Base-by-base conservation (phyloP, 2,113 vertebrate genomes). In the Callaeas wilsoni region DNA sequence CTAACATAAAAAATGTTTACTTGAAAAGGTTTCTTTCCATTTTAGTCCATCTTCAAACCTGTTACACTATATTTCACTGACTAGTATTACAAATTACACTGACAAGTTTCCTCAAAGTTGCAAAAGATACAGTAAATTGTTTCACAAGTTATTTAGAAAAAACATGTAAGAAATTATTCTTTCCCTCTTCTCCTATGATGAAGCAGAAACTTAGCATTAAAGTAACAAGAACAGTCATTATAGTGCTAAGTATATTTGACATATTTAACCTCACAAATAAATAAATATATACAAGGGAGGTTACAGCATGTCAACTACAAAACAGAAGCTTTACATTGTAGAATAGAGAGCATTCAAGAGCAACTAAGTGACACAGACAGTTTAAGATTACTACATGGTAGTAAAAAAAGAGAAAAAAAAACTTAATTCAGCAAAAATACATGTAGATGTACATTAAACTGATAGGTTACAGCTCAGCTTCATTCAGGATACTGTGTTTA, bases 251-350 rank as follows among this genome's bases (percentile, higher is more conserved):
- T 95, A 97, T 89, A 91, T 91, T 83, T 96, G 96, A 98, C 97
- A 98, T 85, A 97, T 96, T 97, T 96, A 97, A 97, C 97, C 97
- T 97, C 93, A 97, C 73, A 98, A 98, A 98, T 98, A 98, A 98
- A 98, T 98, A 98, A 98, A 94, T 98, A 98, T 98, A 56, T 98
- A 98, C 98, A 98, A 94, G 76, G 81, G 93, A 97, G 79, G 96
- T 96, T 95, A 91, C 77, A 69, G 84, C 94, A 93, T 88, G 89
- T 93, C 92, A 95, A 87, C 87, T 97, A 94, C 47, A 71, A 94
- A 96, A 87, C 53, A 91, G 93, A 93, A 96, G 92, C 80, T 96
- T 96, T 95, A 92, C 75, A 87, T 4, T 57, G 85, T 26, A 94
- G 89, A 95, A 90, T 4, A 62, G 76, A 95, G 75, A 94, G 77